Evolutionary conservation across 2,797 vertebrate species (phyloP), one percentile per base, ranked within the genome.

Genomic region (Poecilia picta): DNA sequence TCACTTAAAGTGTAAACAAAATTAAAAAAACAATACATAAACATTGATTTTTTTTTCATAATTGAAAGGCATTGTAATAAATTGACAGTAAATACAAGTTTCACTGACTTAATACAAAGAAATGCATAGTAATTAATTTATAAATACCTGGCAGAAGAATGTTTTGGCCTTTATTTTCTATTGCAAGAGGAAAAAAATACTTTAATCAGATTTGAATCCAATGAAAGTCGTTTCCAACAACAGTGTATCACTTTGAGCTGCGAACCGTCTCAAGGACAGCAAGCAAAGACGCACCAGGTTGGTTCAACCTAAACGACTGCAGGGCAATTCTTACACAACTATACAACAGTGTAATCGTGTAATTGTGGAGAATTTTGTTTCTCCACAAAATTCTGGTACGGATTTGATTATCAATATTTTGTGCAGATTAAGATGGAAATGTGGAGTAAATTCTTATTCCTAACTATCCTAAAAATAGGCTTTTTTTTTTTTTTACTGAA

Each of bases 61-160:
- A 78, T 75, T 84, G 84, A 77, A 92, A 93, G 78, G 87, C 81
- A 79, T 57, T 59, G 81, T n/a, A 83, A 80, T 88, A 57, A 81
- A 82, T 81, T 47, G 11, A 81, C 13, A 79, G 25, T 39, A 59
- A 64, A 85, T 76, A 76, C 28, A 47, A 0, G 45, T 80, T 77
- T 88, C n/a, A 87, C 70, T 76, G 71, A 70, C 46, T 47, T 49
- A n/a, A 73, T 57, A 71, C 45, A 75, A 75, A 41, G 66, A 72
- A 93, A 93, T 92, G 90, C 89, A 95, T 88, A 92, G 90, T 92
- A 82, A 76, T 68, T 72, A 79, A 81, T 85, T 73, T 81, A 81
- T 31, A 77, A 82, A 83, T 74, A 28, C 16, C 28, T 45, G 74
- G 16, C 55, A 47, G 74, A 25, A 33, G 51, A 43, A 45, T 3